Percentiles rank a stretch among this genome's conserved stretches.
These are phyloP conservation scores for Holacanthella duospinosa DNA, from an alignment of 2,888 invertebrate genomes.

Conservation along the genomic window DNA sequence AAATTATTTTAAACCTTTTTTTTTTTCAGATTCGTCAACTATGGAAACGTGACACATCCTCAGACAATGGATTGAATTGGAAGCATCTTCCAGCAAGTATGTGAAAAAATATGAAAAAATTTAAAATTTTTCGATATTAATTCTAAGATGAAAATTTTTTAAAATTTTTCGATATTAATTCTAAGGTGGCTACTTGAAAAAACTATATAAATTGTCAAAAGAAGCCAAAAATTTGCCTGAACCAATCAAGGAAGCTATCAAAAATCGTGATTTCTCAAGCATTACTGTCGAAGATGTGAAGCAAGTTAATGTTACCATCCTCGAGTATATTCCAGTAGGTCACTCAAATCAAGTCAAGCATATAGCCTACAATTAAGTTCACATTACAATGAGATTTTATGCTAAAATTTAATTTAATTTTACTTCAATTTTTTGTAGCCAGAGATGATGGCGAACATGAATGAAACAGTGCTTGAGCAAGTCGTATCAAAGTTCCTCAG, in stretches of 20 bases:
- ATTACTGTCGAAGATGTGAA: constrained; percentile 29
- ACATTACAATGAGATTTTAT: background rate
- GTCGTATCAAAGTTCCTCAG: constrained; percentile 28
- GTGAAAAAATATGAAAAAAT: too few species aligned
- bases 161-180: background rate
- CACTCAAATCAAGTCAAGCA: too few species aligned
- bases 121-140: background rate
- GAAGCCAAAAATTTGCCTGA: constrained; percentile 23
- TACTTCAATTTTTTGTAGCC: constrained; percentile 18
- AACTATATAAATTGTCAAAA: constrained; percentile 14
- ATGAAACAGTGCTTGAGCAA: constrained; percentile 23
- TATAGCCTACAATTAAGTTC: background rate
- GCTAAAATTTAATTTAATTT: background rate
- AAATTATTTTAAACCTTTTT: too few species aligned
- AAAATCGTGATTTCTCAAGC: constrained; percentile 32
- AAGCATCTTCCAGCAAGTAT: background rate
- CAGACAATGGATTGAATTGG: background rate
- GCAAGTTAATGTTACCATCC: constrained; percentile 27
- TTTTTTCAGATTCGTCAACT: background rate
- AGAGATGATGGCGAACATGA: constrained; percentile 29
- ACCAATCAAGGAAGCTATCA: constrained; percentile 29
- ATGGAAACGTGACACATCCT: background rate
- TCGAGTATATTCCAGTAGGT: constrained; percentile 33
- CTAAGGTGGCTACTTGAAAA: background rate
- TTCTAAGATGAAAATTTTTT: background rate